These are phyloP conservation scores for Gobiocypris rarus DNA, from an alignment of 2,113 vertebrate genomes.

Conservation along the genomic window DNA sequence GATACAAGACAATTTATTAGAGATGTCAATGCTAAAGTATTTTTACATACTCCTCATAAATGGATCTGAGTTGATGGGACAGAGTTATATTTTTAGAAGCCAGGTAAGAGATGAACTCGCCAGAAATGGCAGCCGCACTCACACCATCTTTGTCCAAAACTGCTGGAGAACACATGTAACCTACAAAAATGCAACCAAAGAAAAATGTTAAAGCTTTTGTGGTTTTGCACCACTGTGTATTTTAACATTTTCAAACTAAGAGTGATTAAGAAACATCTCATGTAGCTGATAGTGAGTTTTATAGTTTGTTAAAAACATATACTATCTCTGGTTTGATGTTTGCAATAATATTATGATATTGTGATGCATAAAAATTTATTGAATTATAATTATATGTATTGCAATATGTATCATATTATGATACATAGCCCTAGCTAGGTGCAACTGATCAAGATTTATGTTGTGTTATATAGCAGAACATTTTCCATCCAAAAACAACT, in stretches of 20 bases:
- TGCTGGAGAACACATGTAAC: constrained; percentile 93
- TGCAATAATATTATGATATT: neutral
- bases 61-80: constrained; percentile 85
- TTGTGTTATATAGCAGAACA: neutral
- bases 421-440: neutral
- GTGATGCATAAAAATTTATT: neutral
- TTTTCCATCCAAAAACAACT: neutral
- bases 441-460: neutral
- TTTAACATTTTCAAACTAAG: neutral
- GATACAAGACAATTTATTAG: neutral
- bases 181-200: constrained; percentile 66
- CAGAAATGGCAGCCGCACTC: constrained; percentile 90
- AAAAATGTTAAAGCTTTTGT: constrained; percentile 17
- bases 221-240: neutral
- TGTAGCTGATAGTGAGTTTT: neutral
- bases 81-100: constrained; percentile 81
- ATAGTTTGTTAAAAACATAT: too few species aligned
- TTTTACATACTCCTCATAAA: constrained; percentile 89
- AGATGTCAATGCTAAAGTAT: neutral
- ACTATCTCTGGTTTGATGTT: neutral
- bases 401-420: too few species aligned
- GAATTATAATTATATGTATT: neutral
- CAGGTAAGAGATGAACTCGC: constrained; percentile 89
- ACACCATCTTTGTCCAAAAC: constrained; percentile 98
- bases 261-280: neutral